Evolutionary conservation across 2,797 vertebrate species (phyloP), one percentile per base, ranked within the genome.

Genomic region (Sebastes trivittatus): DNA sequence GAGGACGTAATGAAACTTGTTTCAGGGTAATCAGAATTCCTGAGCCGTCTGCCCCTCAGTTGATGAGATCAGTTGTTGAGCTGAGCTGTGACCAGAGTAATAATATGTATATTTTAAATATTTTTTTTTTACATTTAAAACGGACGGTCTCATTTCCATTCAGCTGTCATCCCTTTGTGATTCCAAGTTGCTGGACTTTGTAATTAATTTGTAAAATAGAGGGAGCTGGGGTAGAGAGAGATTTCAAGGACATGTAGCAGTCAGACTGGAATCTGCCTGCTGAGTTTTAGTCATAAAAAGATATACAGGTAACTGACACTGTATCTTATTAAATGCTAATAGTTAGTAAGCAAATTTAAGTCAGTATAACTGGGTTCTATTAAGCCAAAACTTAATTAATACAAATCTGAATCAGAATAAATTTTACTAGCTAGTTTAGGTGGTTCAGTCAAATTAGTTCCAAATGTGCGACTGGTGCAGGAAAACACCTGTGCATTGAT

Each of bases 21-120:
- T 32, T 76, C 29, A 23, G 49, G 20, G 14, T 49, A 10, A 73
- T 83, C 32, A 62, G 29, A 54, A 76, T 74, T 72, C 70, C 49
- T 62, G 22, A 77, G 30, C 11, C 1, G 22, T 69, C 68, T 36
- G 16, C 10, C 46, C 22, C 36, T 62, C 29, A 69, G 54, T 29
- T 11, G 29, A 56, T 74, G 46, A 52, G 32, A 46, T 62, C n/a
- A 27, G 65, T 22, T 16, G 22, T 10, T 56, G 58, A 66, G 49
- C 62, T 42, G 61, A 59, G 9, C 59, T 32, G 22, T 30, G 68
- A 71, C 22, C 55, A 27, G n/a, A 63, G 14, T 30, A 4, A 80
- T 59, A 11, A 18, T 36, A 6, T n/a, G 8, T 4, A 42, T 23
- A 56, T 55, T 46, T 49, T 5, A 49, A 55, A 67, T 58, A 49